Percentiles rank a stretch among this genome's conserved stretches.
phyloP scores from a whole-genome alignment of 2,113 vertebrate species.

The Heteronetta atricapilla region DNA sequence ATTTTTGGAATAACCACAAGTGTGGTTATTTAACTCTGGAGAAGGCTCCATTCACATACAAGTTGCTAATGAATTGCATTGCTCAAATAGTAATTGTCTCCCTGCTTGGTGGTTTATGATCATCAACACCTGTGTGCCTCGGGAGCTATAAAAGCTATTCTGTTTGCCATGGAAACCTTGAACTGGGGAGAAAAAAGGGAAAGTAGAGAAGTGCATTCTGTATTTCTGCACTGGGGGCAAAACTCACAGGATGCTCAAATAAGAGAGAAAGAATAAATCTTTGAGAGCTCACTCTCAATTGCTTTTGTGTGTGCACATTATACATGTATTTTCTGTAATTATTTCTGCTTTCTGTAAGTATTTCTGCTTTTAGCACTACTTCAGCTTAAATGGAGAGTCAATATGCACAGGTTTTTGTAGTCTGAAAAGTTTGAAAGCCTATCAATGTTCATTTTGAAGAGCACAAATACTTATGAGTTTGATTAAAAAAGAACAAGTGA shows the following conservation, averaged over 20 bases:
- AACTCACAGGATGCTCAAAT: not conserved
- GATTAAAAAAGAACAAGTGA: not conserved
- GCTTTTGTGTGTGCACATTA: fast-evolving
- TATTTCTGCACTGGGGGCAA: not conserved
- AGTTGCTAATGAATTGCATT: not conserved
- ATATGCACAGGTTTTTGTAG: not conserved
- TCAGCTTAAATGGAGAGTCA: not conserved
- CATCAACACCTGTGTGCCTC: not conserved
- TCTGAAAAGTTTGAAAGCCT: not conserved
- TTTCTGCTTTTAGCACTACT: not conserved
- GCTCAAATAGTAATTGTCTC: not conserved
- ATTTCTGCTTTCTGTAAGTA: not conserved
- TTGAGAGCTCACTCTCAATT: not conserved
- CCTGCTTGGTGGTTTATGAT: not conserved
- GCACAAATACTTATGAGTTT: not conserved
- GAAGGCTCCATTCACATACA: not conserved
- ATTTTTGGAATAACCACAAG: not conserved
- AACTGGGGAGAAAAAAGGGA: not conserved
- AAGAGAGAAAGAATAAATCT: not conserved
- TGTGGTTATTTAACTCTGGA: not conserved
- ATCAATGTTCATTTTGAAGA: not conserved
- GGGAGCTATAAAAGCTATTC: not conserved
- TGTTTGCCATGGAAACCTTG: not conserved
- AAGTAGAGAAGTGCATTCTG: not conserved
- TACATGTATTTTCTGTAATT: not conserved